Evolutionary conservation across 2,113 vertebrate genomes (phyloP).

Genomic region (Bostrychus sinensis): DNA sequence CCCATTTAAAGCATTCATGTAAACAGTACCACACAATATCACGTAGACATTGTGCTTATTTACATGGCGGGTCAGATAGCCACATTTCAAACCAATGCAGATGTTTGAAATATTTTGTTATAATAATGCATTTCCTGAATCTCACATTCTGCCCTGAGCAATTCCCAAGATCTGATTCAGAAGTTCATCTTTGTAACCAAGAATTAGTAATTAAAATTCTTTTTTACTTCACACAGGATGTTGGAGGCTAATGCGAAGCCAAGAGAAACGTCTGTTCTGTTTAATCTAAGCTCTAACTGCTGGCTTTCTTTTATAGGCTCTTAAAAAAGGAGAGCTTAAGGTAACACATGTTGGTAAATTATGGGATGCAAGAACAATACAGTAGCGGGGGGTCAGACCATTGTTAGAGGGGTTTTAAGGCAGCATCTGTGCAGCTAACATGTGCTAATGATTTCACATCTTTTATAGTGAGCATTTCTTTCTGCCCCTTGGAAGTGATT

Average conservation of each 20-base stretch:
- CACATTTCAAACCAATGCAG: constrained; percentile 1
- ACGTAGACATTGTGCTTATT: constrained; percentile 42
- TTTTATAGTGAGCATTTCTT: not conserved
- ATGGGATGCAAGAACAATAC: constrained; percentile 22
- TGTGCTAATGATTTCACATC: not conserved
- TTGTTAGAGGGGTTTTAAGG: not conserved
- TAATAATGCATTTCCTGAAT: not conserved
- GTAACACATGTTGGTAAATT: constrained; percentile 34
- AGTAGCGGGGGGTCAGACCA: constrained; percentile 36
- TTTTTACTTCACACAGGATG: constrained; percentile 52
- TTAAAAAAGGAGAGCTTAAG: constrained; percentile 37
- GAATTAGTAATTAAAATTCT: constrained; percentile 40
- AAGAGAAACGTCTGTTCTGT: constrained; percentile 18
- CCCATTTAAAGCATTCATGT: constrained; percentile 59
- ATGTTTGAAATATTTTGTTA: constrained; percentile 1
- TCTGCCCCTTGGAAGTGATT: constrained; percentile 7
- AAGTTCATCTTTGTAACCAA: constrained; percentile 27
- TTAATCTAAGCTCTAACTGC: constrained; percentile 31
- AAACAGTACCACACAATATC: constrained; percentile 48
- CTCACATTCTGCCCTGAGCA: not conserved
- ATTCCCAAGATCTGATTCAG: not conserved
- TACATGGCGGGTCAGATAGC: constrained; percentile 46
- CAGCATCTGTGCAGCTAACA: constrained; percentile 3
- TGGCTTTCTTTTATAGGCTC: constrained; percentile 37
- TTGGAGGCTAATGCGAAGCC: constrained; percentile 35